Evolutionary conservation across 2,113 vertebrate species (phyloP).

Genomic region (human): DNA sequence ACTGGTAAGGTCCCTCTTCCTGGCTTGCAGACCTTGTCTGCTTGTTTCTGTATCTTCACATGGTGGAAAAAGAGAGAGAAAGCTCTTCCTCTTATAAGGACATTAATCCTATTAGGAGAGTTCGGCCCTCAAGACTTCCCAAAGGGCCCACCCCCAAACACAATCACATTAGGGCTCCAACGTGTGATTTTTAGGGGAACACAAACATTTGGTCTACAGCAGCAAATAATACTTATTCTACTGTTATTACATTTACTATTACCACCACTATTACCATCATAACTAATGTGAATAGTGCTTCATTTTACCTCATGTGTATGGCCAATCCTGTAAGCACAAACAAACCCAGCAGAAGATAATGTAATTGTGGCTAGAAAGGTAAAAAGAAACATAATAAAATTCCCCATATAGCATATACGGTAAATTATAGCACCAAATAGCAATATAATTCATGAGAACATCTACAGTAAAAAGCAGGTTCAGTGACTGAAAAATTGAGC

Average conservation of each 20-base stretch:
- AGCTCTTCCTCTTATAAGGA: neutral
- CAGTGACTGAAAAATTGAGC: neutral
- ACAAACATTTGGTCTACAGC: neutral
- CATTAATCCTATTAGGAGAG: neutral
- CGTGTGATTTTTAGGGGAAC: neutral
- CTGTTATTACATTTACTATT: neutral
- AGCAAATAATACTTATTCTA: neutral
- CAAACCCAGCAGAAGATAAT: neutral
- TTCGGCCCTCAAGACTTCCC: fast-evolving
- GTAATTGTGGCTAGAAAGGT: neutral
- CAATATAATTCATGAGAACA: neutral
- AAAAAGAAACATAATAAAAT: neutral
- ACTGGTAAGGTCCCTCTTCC: neutral
- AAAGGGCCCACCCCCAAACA: neutral
- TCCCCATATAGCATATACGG: neutral
- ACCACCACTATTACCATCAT: too few relatives aligned
- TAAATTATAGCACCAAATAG: neutral
- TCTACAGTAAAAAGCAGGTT: neutral
- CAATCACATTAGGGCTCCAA: neutral
- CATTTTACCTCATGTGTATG: neutral
- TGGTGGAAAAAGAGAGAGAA: neutral
- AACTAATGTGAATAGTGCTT: neutral
- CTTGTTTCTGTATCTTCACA: neutral
- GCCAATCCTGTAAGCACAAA: neutral
- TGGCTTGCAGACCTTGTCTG: neutral